A percentile compares a stretch with the other conserved stretches of the same genome.
phyloP scores from a whole-genome alignment of 2,797 vertebrate species.

The Chelidonichthys spinosus region DNA sequence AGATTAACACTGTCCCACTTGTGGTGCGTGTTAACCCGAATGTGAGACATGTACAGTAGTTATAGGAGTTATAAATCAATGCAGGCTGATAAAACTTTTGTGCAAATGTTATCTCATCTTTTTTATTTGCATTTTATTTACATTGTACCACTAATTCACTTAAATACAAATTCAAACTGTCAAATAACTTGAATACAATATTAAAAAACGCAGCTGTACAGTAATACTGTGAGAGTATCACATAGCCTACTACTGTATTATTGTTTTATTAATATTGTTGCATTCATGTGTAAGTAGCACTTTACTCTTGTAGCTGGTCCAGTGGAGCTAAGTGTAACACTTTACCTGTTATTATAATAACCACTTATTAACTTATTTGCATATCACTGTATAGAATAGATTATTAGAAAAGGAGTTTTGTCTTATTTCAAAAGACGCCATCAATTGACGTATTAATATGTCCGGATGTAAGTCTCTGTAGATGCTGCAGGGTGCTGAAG shows the following conservation, averaged over 20 bases:
- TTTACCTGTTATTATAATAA: not conserved
- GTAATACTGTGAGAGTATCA: not conserved
- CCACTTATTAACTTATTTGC: not conserved
- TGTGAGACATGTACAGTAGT: not conserved
- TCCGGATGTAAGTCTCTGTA: not conserved
- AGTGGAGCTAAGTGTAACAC: not conserved
- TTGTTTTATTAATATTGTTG: not conserved
- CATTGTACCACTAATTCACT: not conserved
- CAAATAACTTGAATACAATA: not conserved
- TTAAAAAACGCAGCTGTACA: not conserved
- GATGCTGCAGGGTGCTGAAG: not conserved
- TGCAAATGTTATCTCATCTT: not conserved
- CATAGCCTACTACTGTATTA: too few relatives aligned
- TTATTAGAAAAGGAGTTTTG: not conserved
- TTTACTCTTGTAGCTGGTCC: not conserved
- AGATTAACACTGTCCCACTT: not conserved
- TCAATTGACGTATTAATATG: not conserved
- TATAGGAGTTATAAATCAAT: not conserved
- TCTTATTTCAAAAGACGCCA: not conserved
- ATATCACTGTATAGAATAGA: not conserved
- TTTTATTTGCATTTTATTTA: too few relatives aligned
- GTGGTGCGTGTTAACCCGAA: not conserved
- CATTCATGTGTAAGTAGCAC: not conserved
- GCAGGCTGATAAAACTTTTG: not conserved
- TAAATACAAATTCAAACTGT: not conserved